Evolutionary conservation across 2,797 vertebrate species (phyloP), one percentile per base, ranked within the genome.

Genomic region (Oreortyx pictus): DNA sequence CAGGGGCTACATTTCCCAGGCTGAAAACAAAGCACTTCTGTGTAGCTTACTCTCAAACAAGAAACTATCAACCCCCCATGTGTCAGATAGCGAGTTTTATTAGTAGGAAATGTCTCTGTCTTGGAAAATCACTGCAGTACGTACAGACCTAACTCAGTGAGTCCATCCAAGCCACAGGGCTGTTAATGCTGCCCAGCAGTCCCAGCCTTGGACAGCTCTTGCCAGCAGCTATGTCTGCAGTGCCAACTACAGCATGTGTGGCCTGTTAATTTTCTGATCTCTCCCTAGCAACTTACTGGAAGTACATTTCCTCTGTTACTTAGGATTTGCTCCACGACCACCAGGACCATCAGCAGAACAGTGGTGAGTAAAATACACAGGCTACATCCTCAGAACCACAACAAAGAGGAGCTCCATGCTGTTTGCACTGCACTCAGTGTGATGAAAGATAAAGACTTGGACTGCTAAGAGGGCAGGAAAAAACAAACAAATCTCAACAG

Each of bases 61-160:
- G 50, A 89, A 93, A 65, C 57, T 56, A 82, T 37, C 62, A 61
- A 27, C 76, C 90, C 77, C 90, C 86, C 46, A 33, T 2, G 50
- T 67, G 43, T 94, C 93, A 92, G 84, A 68, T 81, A 78, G 81
- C 72, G 86, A 80, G 75, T 65, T 79, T 79, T 83, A 93, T 96
- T 81, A 67, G 71, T 4, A 71, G 49, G 74, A 85, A 91, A 92
- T 87, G 18, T 70, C 31, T 90, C 44, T 52, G 66, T 66, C 74
- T 24, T 88, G 19, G 74, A 91, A 84, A 86, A 84, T 89, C 82
- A 85, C 46, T 83, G 88, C 70, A 61, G 18, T 61, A 49, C 27
- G 85, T 54, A 59, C 6, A 7, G 37, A 33, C 65, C n/a, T 49
- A 66, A 49, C 73, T 46, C 68, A 66, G 88, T 61, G 77, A 87